These are phyloP conservation scores for Neosalanx taihuensis DNA, from an alignment of 2,797 vertebrate genomes.

Conservation along the genomic window DNA sequence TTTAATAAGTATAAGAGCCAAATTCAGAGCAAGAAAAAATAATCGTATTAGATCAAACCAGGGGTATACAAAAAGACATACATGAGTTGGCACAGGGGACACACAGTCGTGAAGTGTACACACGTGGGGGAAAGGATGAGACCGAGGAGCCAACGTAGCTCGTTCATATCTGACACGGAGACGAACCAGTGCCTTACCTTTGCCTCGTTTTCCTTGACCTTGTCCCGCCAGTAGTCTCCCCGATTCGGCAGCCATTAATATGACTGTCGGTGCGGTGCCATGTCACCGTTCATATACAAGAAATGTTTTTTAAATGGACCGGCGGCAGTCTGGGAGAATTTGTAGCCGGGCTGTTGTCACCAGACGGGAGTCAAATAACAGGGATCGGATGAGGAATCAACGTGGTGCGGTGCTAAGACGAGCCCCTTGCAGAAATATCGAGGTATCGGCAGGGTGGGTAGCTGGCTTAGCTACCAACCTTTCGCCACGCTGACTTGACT, in stretches of 20 bases:
- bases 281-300: constrained; percentile 80
- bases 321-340: constrained; percentile 61
- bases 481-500: constrained; percentile 68
- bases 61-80: constrained; percentile 14
- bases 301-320: constrained; percentile 73
- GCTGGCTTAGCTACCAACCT: background rate
- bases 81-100: background rate
- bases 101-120: constrained; percentile 71
- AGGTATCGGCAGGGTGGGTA: background rate
- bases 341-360: constrained; percentile 37
- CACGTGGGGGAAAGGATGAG: constrained; percentile 61
- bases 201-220: constrained; percentile 79
- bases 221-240: constrained; percentile 84
- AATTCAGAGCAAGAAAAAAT: constrained; percentile 70
- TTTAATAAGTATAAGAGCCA: constrained; percentile 61
- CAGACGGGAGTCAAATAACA: constrained; percentile 52
- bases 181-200: constrained; percentile 82
- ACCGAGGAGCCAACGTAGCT: constrained; percentile 70
- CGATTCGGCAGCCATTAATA: constrained; percentile 85
- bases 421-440: background rate
- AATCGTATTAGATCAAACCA: constrained; percentile 35
- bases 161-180: constrained; percentile 72
- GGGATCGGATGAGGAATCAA: background rate
- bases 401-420: background rate
- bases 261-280: constrained; percentile 80